Evolutionary conservation across 2,888 invertebrate species (phyloP).

Genomic region (Phengaris alcon): DNA sequence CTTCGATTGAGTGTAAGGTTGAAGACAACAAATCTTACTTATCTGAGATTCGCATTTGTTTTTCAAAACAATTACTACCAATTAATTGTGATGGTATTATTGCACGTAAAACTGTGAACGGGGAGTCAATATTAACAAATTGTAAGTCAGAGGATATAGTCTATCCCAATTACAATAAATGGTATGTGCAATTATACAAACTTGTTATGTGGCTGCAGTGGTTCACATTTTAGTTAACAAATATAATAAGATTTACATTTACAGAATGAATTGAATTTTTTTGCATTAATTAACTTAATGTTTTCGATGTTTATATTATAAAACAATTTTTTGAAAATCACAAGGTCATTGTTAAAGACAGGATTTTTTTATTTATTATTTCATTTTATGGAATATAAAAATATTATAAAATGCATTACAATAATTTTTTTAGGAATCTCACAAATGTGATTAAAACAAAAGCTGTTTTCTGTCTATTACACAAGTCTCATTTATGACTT

Average conservation of each 20-base stretch:
- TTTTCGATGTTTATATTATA: background rate
- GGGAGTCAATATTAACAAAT: slow-evolving; percentile 77
- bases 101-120: slow-evolving; percentile 34
- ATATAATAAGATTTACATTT: background rate
- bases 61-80: slow-evolving; percentile 82
- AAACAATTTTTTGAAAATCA: background rate
- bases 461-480: background rate
- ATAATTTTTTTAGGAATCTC: background rate
- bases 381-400: too few relatives aligned
- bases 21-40: slow-evolving; percentile 81
- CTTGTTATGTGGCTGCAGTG: slow-evolving; percentile 80
- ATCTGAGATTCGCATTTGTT: slow-evolving; percentile 86
- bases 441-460: background rate
- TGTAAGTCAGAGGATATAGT: slow-evolving; percentile 78
- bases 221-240: slow-evolving; percentile 75
- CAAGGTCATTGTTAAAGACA: background rate
- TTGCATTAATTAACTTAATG: background rate
- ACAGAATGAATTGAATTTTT: too few relatives aligned
- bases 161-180: slow-evolving; percentile 74
- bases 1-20: slow-evolving; percentile 81
- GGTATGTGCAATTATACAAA: slow-evolving; percentile 76
- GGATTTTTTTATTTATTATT: background rate
- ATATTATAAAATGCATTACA: background rate
- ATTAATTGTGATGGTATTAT: slow-evolving; percentile 82
- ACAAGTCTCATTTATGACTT: background rate